Conservation (phyloP, 2,113 vertebrate genomes). For the Rhinogobius similis region DNA sequence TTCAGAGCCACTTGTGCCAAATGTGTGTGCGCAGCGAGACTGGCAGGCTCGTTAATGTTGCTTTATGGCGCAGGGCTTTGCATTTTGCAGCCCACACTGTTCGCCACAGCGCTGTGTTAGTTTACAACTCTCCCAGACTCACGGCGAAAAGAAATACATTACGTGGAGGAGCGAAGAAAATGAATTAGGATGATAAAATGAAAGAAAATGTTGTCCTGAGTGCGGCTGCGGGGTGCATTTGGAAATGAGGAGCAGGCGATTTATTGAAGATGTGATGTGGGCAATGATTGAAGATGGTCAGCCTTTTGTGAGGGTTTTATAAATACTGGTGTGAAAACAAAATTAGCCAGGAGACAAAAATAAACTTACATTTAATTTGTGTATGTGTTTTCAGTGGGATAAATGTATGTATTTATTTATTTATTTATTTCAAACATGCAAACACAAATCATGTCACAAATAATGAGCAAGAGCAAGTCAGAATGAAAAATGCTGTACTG, state of each 20-base stretch:
- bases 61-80: constrained; percentile 47
- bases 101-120: constrained; percentile 14
- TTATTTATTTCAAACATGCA: too few species aligned
- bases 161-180: not conserved
- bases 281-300: not conserved
- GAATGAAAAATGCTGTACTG: too few species aligned
- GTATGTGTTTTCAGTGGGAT: too few species aligned
- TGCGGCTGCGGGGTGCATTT: not conserved
- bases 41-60: constrained; percentile 52
- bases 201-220: not conserved
- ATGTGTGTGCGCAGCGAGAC: constrained; percentile 23
- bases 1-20: constrained; percentile 35
- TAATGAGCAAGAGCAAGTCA: too few species aligned
- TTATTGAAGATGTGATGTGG: not conserved
- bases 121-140: constrained; percentile 4
- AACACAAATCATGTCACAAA: too few species aligned
- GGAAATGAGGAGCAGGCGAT: not conserved
- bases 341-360: too few species aligned
- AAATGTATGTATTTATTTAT: too few species aligned
- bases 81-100: constrained; percentile 34
- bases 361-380: too few species aligned
- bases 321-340: too few species aligned
- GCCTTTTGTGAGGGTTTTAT: not conserved
- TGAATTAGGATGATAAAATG: not conserved
- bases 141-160: constrained; percentile 13